phyloP scores from a whole-genome alignment of 2,113 vertebrate genomes.

The Tupaia tana region DNA sequence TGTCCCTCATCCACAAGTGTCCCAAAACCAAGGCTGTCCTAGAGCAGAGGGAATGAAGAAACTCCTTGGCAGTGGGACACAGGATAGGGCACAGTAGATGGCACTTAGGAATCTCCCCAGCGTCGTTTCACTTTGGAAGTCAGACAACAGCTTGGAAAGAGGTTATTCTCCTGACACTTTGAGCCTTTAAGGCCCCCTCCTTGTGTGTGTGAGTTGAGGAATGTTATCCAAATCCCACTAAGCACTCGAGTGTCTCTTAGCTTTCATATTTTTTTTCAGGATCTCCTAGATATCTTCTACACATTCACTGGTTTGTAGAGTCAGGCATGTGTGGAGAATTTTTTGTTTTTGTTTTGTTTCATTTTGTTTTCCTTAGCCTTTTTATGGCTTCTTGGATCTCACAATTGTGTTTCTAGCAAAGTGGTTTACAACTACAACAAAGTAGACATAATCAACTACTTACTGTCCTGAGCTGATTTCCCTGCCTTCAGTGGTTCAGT shows the following conservation, averaged over 20 bases:
- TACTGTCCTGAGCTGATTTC: background rate
- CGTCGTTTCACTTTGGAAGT: background rate
- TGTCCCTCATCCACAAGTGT: background rate
- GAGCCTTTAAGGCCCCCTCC: no score
- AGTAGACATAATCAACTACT: background rate
- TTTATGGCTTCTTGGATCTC: background rate
- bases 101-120: background rate
- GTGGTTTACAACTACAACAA: no score
- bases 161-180: background rate
- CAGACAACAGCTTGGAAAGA: background rate
- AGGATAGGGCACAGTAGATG: background rate
- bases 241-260: background rate
- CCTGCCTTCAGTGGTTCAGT: rapidly evolving
- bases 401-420: background rate
- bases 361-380: background rate
- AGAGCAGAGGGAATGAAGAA: background rate
- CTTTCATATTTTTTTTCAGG: background rate
- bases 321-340: no score
- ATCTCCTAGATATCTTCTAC: rapidly evolving
- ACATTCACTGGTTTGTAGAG: background rate
- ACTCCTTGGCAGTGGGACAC: background rate
- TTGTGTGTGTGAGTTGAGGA: background rate
- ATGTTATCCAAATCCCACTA: background rate
- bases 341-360: background rate
- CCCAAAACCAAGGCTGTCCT: background rate